A percentile compares a stretch with the other conserved stretches of the same genome.
Evolutionary conservation across 2,113 vertebrate species (phyloP).

Genomic region (Aramus guarauna): DNA sequence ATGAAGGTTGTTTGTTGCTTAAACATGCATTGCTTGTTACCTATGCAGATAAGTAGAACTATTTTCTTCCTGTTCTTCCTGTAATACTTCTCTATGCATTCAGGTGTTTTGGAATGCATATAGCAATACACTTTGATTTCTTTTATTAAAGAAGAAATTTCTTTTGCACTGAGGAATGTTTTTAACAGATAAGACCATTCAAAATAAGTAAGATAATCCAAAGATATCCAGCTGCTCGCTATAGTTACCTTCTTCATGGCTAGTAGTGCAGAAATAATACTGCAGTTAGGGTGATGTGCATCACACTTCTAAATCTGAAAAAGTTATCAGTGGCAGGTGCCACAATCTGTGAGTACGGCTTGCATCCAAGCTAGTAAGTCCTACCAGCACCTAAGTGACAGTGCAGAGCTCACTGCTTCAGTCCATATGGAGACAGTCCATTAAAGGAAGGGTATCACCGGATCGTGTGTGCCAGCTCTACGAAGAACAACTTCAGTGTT

Average conservation of each 20-base stretch:
- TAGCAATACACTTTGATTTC: neutral
- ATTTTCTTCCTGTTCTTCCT: neutral
- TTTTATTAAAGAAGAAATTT: neutral
- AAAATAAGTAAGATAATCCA: neutral
- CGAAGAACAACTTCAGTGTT: neutral
- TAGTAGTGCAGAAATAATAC: neutral
- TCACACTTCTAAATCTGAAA: neutral
- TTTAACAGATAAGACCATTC: neutral
- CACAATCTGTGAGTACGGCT: accelerated
- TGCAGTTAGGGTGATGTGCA: neutral
- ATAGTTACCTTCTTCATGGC: neutral
- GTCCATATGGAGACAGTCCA: accelerated
- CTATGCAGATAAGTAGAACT: neutral
- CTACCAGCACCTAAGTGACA: neutral
- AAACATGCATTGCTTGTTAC: neutral
- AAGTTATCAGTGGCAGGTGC: neutral
- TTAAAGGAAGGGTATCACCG: neutral
- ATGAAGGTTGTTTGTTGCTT: neutral
- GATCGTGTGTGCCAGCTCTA: neutral
- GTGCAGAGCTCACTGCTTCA: neutral
- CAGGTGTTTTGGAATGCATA: neutral
- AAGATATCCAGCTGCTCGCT: neutral
- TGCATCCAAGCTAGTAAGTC: neutral
- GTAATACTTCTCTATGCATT: neutral
- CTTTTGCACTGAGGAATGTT: neutral